Conservation (phyloP, 2,113 vertebrate species). For the Quiscalus mexicanus region DNA sequence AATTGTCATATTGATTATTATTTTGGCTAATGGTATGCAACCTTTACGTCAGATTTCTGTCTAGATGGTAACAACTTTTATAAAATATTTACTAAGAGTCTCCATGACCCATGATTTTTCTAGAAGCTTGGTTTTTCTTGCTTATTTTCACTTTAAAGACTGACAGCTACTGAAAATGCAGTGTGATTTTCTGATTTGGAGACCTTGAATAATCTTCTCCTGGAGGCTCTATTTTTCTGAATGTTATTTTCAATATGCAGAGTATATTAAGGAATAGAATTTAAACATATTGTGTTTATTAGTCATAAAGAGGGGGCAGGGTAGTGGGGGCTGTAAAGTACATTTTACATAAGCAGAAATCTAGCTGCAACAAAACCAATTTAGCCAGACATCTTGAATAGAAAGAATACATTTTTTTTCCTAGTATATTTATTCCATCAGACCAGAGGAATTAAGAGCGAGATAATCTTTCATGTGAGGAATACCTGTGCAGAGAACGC, state of each 20-base stretch:
- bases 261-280: background rate
- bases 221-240: background rate
- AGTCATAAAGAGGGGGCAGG: background rate
- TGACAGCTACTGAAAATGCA: background rate
- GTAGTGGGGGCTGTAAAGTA: background rate
- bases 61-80: slow-evolving; percentile 36
- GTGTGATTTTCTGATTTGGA: background rate
- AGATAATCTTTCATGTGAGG: background rate
- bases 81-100: slow-evolving; percentile 33
- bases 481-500: background rate
- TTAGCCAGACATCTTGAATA: background rate
- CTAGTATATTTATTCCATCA: background rate
- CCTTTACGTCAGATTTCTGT: slow-evolving; percentile 22
- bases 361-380: background rate
- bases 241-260: background rate
- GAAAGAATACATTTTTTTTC: background rate
- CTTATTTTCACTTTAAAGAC: background rate
- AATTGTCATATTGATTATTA: slow-evolving; percentile 41
- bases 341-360: background rate
- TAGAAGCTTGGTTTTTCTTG: background rate
- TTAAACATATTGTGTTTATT: background rate
- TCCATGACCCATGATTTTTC: background rate
- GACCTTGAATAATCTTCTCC: background rate
- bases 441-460: background rate
- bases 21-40: slow-evolving; percentile 4